Base-by-base conservation (phyloP, 2,888 invertebrate species). In the Prostheceraeus crozeri region DNA sequence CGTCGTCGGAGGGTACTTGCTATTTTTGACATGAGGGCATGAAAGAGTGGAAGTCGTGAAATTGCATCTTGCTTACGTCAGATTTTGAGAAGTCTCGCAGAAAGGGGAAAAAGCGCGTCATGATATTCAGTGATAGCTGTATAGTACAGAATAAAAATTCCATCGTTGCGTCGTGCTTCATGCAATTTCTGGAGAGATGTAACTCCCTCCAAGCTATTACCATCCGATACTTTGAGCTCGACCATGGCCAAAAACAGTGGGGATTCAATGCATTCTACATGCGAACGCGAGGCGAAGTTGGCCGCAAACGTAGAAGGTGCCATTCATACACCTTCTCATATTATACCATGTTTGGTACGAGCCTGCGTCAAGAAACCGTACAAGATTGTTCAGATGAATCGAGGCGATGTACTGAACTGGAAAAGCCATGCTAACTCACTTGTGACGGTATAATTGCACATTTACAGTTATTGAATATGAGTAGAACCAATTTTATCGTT, bases 141-240 rank as follows among this genome's bases (percentile, higher is more conserved):
- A 35, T 35, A 16, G 56, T 35, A 25, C 56, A 56, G n/a, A 56
- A 56, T 21, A 56, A 56, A 56, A 56, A 56, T 52, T 33, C 56
- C 2, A 56, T 56, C 10, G 52, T 56, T 3, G 11, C 10, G 36
- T 8, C 46, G 25, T 35, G 23, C 19, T 8, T 56, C 3, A 6
- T 56, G 56, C 4, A 48, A 16, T 10, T 53, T 8, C 8, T 56
- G 6, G 8, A 23, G 51, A 10, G 8, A 54, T 11, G 35, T 3
- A 14, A 8, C n/a, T n/a, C 36, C 52, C 53, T 56, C 2, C 3
- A 16, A 33, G 33, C 31, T 2, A 52, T 56, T 16, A 52, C 52
- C 10, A 54, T 56, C 11, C 19, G 23, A 31, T 56, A 11, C 19
- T 56, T 56, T 23, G 56, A 54, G 3, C 31, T 25, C 4, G 35